Evolutionary conservation across 2,797 vertebrate genomes (phyloP).

Genomic region (Periparus ater): DNA sequence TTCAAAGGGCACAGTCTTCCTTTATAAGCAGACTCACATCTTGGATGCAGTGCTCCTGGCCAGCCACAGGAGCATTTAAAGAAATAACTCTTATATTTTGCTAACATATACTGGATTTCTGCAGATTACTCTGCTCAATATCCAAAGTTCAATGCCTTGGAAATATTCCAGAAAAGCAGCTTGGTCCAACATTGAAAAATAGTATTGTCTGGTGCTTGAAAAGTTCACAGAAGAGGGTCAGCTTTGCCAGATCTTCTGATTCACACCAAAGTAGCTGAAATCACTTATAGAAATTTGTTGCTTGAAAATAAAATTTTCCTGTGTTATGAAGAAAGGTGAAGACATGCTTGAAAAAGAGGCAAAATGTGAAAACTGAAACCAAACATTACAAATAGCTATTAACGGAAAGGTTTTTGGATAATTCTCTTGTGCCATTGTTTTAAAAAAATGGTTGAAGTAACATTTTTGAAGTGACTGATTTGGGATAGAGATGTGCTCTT

Average conservation of each 20-base stretch:
- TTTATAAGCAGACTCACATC: neutral
- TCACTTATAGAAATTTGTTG: neutral
- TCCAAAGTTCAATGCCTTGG: neutral
- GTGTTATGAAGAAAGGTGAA: neutral
- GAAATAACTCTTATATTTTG: neutral
- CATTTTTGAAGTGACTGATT: neutral
- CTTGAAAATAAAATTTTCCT: neutral
- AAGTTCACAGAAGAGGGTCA: neutral
- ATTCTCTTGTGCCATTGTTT: neutral
- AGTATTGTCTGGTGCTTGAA: neutral
- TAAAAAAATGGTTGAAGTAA: neutral
- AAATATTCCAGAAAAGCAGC: neutral
- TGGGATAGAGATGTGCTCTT: neutral
- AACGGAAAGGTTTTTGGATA: neutral
- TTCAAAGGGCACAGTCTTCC: neutral
- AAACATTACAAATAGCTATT: neutral
- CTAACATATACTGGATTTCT: neutral
- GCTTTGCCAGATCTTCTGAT: neutral
- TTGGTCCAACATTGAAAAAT: neutral
- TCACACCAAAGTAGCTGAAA: neutral
- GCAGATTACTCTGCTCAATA: neutral
- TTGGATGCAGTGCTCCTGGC: neutral
- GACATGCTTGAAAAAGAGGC: neutral
- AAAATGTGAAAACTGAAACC: neutral
- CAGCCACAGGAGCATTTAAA: neutral